phyloP scores from a whole-genome alignment of 2,797 vertebrate species.

The Dipus sagitta region DNA sequence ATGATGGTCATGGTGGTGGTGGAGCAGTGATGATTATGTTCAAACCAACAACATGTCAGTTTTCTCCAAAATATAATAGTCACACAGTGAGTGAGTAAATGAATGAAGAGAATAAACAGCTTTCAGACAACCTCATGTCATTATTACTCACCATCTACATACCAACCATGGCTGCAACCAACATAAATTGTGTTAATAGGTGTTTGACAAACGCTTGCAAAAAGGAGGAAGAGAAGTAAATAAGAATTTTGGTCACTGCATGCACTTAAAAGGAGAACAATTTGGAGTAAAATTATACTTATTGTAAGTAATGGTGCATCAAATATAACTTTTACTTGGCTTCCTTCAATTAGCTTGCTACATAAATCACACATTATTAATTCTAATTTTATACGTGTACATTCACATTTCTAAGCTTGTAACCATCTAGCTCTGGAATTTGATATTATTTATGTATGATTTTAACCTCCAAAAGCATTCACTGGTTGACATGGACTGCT shows the following conservation, averaged over 20 bases:
- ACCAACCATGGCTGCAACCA: background rate
- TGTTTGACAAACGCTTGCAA: background rate
- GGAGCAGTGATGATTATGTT: background rate
- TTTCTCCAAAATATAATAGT: background rate
- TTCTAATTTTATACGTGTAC: slow-evolving; percentile 32
- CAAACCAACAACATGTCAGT: background rate
- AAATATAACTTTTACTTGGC: background rate
- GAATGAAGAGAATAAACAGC: background rate
- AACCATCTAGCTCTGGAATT: background rate
- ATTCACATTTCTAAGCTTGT: slow-evolving; percentile 28
- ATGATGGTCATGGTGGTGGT: no score
- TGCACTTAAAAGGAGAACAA: background rate
- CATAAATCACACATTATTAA: background rate
- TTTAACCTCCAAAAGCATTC: background rate
- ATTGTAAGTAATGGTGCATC: background rate
- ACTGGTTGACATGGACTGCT: background rate
- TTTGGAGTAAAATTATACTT: background rate
- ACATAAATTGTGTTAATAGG: background rate
- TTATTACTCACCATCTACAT: background rate
- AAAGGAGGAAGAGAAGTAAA: background rate
- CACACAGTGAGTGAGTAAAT: background rate
- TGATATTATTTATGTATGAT: background rate
- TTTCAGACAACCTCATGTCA: background rate
- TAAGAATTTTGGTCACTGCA: background rate
- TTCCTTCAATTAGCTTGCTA: background rate